Conservation (phyloP, 1,140 invertebrate species). For the Magallana gigas region DNA sequence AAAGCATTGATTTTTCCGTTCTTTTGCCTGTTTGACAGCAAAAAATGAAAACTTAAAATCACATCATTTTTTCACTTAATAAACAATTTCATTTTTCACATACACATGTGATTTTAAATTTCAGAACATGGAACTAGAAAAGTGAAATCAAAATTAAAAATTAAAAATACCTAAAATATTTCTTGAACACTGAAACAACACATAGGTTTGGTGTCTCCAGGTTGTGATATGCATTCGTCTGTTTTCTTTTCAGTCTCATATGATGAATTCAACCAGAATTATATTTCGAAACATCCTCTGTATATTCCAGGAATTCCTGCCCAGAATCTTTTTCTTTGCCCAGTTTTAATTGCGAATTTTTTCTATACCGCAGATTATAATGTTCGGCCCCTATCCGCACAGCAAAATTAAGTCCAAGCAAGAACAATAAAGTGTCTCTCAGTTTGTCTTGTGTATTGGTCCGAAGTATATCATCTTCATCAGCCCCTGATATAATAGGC, state of each 20-base stretch:
- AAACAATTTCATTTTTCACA: no score
- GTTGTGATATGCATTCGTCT: background rate
- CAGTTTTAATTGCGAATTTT: background rate
- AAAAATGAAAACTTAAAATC: no score
- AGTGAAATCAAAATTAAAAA: no score
- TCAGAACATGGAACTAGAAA: no score
- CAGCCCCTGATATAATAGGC: background rate
- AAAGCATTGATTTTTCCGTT: no score
- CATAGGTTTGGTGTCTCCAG: background rate
- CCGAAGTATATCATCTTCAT: background rate
- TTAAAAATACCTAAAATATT: background rate
- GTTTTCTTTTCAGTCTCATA: background rate
- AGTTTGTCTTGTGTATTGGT: background rate
- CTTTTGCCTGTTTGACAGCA: no score
- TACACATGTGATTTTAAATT: no score
- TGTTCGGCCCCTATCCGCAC: background rate
- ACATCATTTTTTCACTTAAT: no score
- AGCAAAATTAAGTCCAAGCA: background rate
- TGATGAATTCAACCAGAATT: background rate
- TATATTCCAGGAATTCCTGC: background rate
- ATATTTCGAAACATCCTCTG: background rate
- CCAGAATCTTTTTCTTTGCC: slow-evolving; percentile 2
- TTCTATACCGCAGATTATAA: background rate
- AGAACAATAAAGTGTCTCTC: background rate
- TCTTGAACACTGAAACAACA: background rate